A percentile compares a stretch with the other conserved stretches of the same genome.
Conservation (phyloP, 2,797 vertebrate genomes). For the Aldrovandia affinis region DNA sequence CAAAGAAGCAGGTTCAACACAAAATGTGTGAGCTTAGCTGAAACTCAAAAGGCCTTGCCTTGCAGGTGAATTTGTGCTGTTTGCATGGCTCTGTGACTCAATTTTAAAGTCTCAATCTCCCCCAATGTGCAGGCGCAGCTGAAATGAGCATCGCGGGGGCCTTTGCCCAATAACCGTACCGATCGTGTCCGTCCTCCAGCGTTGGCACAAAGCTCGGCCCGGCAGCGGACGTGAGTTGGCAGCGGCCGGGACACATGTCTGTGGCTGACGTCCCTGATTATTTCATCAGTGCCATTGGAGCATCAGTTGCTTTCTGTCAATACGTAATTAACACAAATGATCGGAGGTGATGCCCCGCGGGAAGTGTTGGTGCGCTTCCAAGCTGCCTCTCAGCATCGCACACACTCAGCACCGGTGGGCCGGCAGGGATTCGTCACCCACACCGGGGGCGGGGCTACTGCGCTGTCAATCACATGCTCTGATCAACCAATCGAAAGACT, state of each 20-base stretch:
- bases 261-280: slow-evolving; percentile 73
- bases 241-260: slow-evolving; percentile 69
- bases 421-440: background rate
- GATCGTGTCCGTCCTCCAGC: background rate
- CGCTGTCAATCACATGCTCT: slow-evolving; percentile 58
- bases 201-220: background rate
- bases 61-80: background rate
- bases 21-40: background rate
- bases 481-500: background rate
- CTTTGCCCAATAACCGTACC: background rate
- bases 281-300: slow-evolving; percentile 73
- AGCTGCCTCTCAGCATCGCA: slow-evolving; percentile 53
- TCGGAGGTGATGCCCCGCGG: slow-evolving; percentile 63
- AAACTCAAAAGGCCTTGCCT: background rate
- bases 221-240: slow-evolving; percentile 15
- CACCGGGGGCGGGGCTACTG: background rate
- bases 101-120: background rate
- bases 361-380: slow-evolving; percentile 61
- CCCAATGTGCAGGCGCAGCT: background rate
- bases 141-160: background rate
- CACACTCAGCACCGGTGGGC: slow-evolving; percentile 44
- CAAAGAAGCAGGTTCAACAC: background rate
- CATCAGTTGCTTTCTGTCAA: slow-evolving; percentile 75
- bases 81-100: background rate
- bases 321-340: slow-evolving; percentile 78